A percentile compares a stretch with the other conserved stretches of the same genome.
Evolutionary conservation across 2,888 invertebrate species (phyloP).

Genomic region (Acleris emargana): DNA sequence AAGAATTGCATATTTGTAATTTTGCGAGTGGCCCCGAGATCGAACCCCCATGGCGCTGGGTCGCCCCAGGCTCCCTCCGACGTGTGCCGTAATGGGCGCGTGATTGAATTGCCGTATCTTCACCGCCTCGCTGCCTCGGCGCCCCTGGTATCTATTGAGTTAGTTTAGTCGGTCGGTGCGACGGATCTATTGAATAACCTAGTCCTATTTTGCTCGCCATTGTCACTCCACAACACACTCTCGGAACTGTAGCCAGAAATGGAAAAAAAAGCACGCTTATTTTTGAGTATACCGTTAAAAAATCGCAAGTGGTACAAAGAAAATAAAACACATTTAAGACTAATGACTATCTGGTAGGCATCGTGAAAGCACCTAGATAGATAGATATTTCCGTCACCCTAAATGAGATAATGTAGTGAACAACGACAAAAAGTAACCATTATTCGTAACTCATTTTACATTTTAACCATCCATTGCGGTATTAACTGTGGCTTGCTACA

Average conservation of each 20-base stretch:
- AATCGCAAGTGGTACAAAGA: too few species aligned
- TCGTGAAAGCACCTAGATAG: too few species aligned
- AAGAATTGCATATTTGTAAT: constrained; percentile 59
- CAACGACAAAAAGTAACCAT: too few species aligned
- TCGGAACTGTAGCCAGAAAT: neutral
- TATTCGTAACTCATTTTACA: too few species aligned
- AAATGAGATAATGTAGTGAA: too few species aligned
- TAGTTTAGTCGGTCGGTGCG: constrained; percentile 58
- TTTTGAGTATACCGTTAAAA: neutral
- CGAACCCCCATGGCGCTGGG: constrained; percentile 46
- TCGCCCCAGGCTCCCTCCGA: constrained; percentile 48
- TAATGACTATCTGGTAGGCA: too few species aligned
- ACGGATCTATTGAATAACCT: constrained; percentile 31
- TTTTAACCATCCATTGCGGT: too few species aligned
- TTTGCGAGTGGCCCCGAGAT: constrained; percentile 52
- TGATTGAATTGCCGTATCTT: constrained; percentile 74
- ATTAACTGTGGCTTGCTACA: too few species aligned
- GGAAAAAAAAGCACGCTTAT: neutral
- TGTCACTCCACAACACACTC: constrained; percentile 7
- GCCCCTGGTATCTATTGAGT: constrained; percentile 66
- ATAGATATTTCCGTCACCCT: too few species aligned
- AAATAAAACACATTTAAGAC: too few species aligned
- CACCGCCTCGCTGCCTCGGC: constrained; percentile 59
- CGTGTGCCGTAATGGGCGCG: constrained; percentile 65
- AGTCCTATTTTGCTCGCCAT: constrained; percentile 10